phyloP scores from a whole-genome alignment of 1,140 invertebrate genomes.

The Caligus rogercresseyi region DNA sequence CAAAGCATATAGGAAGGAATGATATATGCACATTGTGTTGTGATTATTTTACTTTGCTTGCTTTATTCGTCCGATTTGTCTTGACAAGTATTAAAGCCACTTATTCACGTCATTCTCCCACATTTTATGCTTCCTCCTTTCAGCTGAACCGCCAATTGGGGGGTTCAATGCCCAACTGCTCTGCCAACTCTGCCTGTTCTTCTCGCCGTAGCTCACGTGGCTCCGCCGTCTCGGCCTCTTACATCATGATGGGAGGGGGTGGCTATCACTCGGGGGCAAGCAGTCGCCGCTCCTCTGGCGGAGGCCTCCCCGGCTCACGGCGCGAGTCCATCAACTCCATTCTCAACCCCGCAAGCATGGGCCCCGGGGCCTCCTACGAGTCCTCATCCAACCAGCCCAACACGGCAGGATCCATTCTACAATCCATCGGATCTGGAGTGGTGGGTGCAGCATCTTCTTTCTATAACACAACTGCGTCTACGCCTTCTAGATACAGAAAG shows the following conservation, averaged over 20 bases:
- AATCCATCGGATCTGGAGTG: constrained; percentile 10
- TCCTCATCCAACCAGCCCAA: neutral
- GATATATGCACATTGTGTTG: too few relatives aligned
- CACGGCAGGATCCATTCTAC: neutral
- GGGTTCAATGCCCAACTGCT: constrained; percentile 11
- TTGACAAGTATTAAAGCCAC: too few relatives aligned
- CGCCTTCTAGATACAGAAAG: constrained; percentile 12
- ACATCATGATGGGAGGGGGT: constrained; percentile 6
- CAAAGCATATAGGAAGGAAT: too few relatives aligned
- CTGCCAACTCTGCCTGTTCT: constrained; percentile 11
- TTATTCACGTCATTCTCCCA: too few relatives aligned
- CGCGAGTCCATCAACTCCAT: constrained; percentile 4
- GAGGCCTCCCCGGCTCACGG: constrained; percentile 5
- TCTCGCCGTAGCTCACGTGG: constrained; percentile 7
- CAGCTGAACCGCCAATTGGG: constrained; percentile 17
- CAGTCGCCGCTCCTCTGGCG: constrained; percentile 8
- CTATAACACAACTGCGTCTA: neutral
- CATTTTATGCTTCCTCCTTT: too few relatives aligned
- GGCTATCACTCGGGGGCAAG: neutral
- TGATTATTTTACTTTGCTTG: too few relatives aligned
- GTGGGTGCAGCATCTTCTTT: constrained; percentile 18
- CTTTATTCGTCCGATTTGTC: too few relatives aligned
- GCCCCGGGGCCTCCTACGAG: neutral
- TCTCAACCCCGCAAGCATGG: constrained; percentile 7
- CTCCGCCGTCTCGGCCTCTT: constrained; percentile 5